These are phyloP conservation scores for Orchestes rusci DNA, from an alignment of 2,888 invertebrate species.

Conservation along the genomic window DNA sequence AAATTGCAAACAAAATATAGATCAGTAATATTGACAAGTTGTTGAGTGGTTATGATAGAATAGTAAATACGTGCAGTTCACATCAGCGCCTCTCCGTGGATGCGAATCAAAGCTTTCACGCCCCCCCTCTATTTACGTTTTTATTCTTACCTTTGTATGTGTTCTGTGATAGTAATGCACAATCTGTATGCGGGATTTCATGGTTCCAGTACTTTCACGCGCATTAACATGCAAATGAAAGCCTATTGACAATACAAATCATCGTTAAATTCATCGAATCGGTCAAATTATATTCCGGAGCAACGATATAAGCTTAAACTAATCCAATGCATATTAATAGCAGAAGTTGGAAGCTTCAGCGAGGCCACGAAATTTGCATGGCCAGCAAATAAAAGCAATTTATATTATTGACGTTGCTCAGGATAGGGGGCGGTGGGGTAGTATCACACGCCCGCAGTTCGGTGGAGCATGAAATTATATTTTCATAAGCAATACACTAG, in stretches of 20 bases:
- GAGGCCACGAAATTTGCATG: conserved; percentile 21
- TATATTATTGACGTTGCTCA: conserved; percentile 32
- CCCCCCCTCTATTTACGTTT: no score
- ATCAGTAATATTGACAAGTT: no score
- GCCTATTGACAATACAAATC: conserved; percentile 13
- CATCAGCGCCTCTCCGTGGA: no score
- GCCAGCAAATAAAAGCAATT: conserved; percentile 31
- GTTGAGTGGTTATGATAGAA: no score
- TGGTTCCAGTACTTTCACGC: neutral
- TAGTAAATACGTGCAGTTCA: no score
- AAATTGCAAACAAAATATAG: no score
- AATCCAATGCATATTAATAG: conserved; percentile 30
- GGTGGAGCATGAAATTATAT: conserved; percentile 38
- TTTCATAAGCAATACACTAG: conserved; percentile 39
- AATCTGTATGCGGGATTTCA: no score
- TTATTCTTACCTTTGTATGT: no score
- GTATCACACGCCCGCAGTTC: conserved; percentile 22
- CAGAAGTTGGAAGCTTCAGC: conserved; percentile 20
- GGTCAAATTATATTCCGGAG: conserved; percentile 23
- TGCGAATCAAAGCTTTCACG: no score
- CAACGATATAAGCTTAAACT: conserved; percentile 22
- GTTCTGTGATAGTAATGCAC: no score
- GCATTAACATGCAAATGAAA: no score
- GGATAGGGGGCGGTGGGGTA: conserved; percentile 19
- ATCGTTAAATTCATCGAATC: conserved; percentile 23